Conservation (phyloP, 2,888 invertebrate species). For the Drosophila anomalipes region DNA sequence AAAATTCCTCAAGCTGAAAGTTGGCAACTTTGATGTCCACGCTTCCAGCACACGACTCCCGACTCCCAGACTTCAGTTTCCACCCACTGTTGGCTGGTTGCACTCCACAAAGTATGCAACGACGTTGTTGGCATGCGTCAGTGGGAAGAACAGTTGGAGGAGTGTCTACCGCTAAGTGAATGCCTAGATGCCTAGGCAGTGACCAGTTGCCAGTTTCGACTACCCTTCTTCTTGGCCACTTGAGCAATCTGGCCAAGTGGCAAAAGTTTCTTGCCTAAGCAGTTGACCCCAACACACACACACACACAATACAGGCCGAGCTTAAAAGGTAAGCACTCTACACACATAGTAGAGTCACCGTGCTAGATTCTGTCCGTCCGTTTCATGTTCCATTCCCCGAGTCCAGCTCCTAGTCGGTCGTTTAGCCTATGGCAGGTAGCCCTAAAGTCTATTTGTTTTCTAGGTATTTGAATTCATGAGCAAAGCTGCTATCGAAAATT, state of each 20-base stretch:
- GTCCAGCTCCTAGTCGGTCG: background rate
- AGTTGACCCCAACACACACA: slow-evolving; percentile 52
- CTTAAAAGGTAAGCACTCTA: slow-evolving; percentile 51
- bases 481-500: background rate
- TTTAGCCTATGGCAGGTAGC: background rate
- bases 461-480: background rate
- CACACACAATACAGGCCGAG: slow-evolving; percentile 15
- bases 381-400: background rate
- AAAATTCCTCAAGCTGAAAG: slow-evolving; percentile 80
- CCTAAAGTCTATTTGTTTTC: background rate
- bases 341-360: slow-evolving; percentile 18
- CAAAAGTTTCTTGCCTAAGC: slow-evolving; percentile 69
- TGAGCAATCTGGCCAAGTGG: slow-evolving; percentile 73
- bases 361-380: slow-evolving; percentile 34
- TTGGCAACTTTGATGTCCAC: slow-evolving; percentile 78
- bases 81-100: slow-evolving; percentile 17
- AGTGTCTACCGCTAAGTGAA: slow-evolving; percentile 69
- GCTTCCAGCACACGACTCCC: slow-evolving; percentile 28
- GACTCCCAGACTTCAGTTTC: slow-evolving; percentile 1
- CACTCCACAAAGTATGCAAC: slow-evolving; percentile 51
- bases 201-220: slow-evolving; percentile 48
- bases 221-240: slow-evolving; percentile 47
- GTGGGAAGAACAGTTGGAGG: slow-evolving; percentile 32
- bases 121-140: slow-evolving; percentile 52
- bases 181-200: slow-evolving; percentile 75